Evolutionary conservation across 35 echinoderm and acorn worm genomes (phyloP), one percentile per base, ranked within the genome.

Genomic region (Acanthaster planci): DNA sequence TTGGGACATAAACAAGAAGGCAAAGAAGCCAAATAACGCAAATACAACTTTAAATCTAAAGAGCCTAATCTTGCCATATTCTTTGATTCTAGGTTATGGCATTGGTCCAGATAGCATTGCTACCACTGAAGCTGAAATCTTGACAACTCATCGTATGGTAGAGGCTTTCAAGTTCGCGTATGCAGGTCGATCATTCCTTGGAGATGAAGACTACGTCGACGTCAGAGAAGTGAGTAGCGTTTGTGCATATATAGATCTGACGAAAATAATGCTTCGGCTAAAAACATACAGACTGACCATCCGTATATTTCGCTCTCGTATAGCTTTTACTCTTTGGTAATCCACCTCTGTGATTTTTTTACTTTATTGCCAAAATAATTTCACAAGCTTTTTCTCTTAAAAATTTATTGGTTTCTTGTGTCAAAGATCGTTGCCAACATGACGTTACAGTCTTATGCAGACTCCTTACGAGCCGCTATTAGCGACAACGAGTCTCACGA

Each of bases 171-270:
- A 89, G 67, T 93, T 89, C 84, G 86, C 86, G 19, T 93, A 84
- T 59, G 91, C 91, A 34, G 54, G 77, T 30, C 77, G 91, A 15
- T 59, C 87, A 26, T 52, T 51, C 42, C 64, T 93, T 18, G 91
- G 86, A n/a, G 91, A 93, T 81, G 86, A 89, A 89, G 86, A 89
- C 72, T 93, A 39, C 78, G 86, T 93, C 1, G 91, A 93, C 51
- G 86, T 93, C 7, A 78, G 27, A 84, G 67, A 89, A 50, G 91
- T 93, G 60, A 89, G 14, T 39, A 72, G 64, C 2, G 5, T 72
- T 9, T 47, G 42, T n/a, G n/a, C n/a, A n/a, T n/a, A n/a, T n/a
- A n/a, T n/a, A n/a, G n/a, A n/a, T n/a, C n/a, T n/a, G n/a, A n/a
- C n/a, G n/a, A n/a, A n/a, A n/a, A n/a, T n/a, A n/a, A n/a, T n/a